A percentile compares a stretch with the other conserved stretches of the same genome.
phyloP scores from a whole-genome alignment of 2,113 vertebrate species.

The Oxyura jamaicensis region DNA sequence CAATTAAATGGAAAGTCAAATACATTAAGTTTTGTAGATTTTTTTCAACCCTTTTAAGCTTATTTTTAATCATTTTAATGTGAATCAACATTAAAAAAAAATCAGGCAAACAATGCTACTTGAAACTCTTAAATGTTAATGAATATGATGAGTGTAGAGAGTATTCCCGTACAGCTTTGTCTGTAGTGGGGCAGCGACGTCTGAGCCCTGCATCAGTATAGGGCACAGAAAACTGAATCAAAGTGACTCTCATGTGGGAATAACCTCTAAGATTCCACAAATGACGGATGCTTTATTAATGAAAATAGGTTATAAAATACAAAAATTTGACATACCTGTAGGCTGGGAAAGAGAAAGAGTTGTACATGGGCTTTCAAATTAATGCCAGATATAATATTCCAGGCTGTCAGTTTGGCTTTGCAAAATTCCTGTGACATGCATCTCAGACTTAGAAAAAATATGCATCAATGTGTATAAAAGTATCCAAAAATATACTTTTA shows the following conservation, averaged over 20 bases:
- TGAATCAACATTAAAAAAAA: background rate
- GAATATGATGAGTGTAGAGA: background rate
- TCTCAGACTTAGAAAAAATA: background rate
- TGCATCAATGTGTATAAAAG: background rate
- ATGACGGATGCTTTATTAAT: background rate
- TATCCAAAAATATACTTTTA: background rate
- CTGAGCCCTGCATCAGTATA: background rate
- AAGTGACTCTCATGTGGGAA: background rate
- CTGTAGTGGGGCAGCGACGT: background rate
- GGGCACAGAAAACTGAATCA: background rate
- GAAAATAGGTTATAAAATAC: background rate
- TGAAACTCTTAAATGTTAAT: background rate
- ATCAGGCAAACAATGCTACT: background rate
- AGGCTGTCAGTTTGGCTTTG: background rate
- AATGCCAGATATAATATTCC: background rate
- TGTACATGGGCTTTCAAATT: background rate
- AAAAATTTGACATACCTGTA: background rate
- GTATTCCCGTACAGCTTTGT: background rate
- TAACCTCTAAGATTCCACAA: background rate
- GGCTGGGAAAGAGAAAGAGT: background rate
- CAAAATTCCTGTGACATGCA: background rate
- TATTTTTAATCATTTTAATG: background rate
- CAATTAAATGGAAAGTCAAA: background rate
- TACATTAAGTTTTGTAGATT: background rate
- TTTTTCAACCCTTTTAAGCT: background rate